A percentile compares a stretch with the other conserved stretches of the same genome.
Evolutionary conservation across 2,113 vertebrate species (phyloP).

Genomic region (Corynorhinus townsendii): DNA sequence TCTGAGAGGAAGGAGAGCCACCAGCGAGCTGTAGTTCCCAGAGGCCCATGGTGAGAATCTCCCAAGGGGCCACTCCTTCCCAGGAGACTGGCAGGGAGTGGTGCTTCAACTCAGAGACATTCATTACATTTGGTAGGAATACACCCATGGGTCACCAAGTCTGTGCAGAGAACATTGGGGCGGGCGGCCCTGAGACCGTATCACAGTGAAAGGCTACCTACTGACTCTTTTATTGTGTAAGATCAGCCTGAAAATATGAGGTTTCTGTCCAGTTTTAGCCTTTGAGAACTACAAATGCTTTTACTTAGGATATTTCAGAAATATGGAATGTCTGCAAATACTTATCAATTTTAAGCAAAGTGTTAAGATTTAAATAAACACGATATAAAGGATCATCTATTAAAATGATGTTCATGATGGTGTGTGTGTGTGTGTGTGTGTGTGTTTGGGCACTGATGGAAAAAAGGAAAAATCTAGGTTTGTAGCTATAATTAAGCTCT

Average conservation of each 20-base stretch:
- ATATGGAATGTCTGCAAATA: neutral
- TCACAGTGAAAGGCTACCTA: neutral
- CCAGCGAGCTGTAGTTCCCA: neutral
- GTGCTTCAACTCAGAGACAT: neutral
- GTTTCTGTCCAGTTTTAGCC: neutral
- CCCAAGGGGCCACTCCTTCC: neutral
- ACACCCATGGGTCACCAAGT: neutral
- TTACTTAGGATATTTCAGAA: neutral
- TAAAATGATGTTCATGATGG: neutral
- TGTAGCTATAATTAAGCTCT: neutral
- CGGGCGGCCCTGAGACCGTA: neutral
- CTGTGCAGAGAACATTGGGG: neutral
- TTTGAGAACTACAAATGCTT: neutral
- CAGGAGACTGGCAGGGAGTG: neutral
- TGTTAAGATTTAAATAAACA: neutral
- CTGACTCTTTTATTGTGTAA: neutral
- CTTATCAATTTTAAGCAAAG: neutral
- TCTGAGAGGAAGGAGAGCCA: neutral
- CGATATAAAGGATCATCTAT: neutral
- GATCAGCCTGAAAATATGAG: neutral
- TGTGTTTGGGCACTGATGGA: neutral
- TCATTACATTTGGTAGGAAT: neutral
- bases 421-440: neutral
- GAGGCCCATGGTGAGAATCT: neutral
- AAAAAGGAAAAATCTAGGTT: neutral